Evolutionary conservation across 2,888 invertebrate genomes (phyloP), one percentile per base, ranked within the genome.

Genomic region (Onchidella celtica): DNA sequence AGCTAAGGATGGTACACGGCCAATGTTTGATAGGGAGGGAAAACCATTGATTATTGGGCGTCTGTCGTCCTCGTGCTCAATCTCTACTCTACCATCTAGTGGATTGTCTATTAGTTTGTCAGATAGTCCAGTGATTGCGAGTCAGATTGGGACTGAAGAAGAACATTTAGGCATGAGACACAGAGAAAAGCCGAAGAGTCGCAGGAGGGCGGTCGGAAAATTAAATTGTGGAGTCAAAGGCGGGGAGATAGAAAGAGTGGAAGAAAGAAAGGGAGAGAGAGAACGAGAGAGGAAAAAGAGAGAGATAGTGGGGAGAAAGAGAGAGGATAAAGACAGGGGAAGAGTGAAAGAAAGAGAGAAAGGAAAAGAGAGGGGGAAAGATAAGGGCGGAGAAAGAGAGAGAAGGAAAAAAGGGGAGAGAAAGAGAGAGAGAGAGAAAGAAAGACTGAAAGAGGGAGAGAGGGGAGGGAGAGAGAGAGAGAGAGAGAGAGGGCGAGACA

Each of bases 381-480:
- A 36, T 21, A 24, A 55, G 27, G 59, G 59, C 2, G 55, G 59
- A 21, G 11, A 40, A 32, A 47, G 34, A 55, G 68, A 29, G 55
- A 40, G 32, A 0, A 66, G 47, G 21, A 68, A 68, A 65, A 36
- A 40, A 76, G 38, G 40, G 76, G 61, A 65, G 65, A 36, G 36
- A 76, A 27, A 63, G 27, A 63, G 65, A 65, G 63, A 65, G 65
- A 76, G 76, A 63, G 63, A 65, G 34, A 65, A 65, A 63, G 63
- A 36, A 40, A 76, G 76, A 36, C 14, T 4, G 65, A 76, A 11
- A 65, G 36, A 63, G 65, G 61, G 40, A n/a, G 47, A 40, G 65
- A 59, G 55, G 40, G 32, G 29, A 55, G 57, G 29, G 32, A 55
- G 29, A 63, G 76, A 36, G 59, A 38, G 65, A 65, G 76, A 63